Evolutionary conservation across 2,888 invertebrate genomes (phyloP).

Genomic region (Agrilus cyanescens): DNA sequence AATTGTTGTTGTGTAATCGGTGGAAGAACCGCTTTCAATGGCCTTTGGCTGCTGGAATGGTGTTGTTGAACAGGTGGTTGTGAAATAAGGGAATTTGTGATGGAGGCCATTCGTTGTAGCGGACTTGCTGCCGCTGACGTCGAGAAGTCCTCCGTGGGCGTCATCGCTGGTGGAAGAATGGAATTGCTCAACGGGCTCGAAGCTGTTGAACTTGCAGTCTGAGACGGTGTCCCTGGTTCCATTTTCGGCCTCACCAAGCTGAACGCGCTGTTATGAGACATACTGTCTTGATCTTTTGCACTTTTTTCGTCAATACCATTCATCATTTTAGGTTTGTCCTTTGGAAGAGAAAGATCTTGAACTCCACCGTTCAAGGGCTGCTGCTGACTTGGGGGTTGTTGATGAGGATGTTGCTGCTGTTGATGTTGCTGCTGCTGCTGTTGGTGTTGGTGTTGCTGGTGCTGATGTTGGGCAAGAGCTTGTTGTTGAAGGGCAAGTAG

Average conservation of each 20-base stretch:
- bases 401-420: constrained; percentile 54
- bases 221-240: constrained; percentile 59
- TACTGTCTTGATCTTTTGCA: constrained; percentile 48
- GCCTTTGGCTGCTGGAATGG: constrained; percentile 72
- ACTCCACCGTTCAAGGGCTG: constrained; percentile 53
- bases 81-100: constrained; percentile 91
- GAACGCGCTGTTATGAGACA: constrained; percentile 73
- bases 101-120: constrained; percentile 93
- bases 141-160: constrained; percentile 69
- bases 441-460: constrained; percentile 22
- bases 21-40: constrained; percentile 90
- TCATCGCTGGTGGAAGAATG: constrained; percentile 74
- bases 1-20: constrained; percentile 99
- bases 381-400: constrained; percentile 36
- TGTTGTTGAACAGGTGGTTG: constrained; percentile 79
- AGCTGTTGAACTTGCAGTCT: constrained; percentile 63
- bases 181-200: constrained; percentile 77
- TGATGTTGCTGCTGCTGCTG: constrained; percentile 64
- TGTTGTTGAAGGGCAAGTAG: constrained; percentile 71
- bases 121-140: constrained; percentile 81
- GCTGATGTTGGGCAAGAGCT: constrained; percentile 40
- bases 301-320: constrained; percentile 59
- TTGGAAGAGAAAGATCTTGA: constrained; percentile 78
- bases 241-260: constrained; percentile 77
- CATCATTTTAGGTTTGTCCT: constrained; percentile 55